A percentile compares a stretch with the other conserved stretches of the same genome.
phyloP scores from a whole-genome alignment of 2,888 invertebrate genomes.

The Odontocerum albicorne region DNA sequence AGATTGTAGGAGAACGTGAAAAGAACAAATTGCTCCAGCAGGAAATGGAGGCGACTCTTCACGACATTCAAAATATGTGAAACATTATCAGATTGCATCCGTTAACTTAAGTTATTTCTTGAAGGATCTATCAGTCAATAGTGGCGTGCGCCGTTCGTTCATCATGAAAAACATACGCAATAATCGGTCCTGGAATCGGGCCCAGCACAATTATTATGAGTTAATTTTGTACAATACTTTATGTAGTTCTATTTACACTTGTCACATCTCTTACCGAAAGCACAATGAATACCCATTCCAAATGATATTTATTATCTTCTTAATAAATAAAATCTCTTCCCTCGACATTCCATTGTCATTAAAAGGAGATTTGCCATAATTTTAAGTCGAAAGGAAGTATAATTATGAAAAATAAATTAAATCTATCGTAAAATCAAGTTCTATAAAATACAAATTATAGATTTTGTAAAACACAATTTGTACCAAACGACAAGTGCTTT shows the following conservation, averaged over 20 bases:
- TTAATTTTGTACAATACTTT: constrained; percentile 12
- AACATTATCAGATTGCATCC: constrained; percentile 42
- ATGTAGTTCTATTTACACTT: constrained; percentile 11
- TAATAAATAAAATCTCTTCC: constrained; percentile 17
- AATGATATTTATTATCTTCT: constrained; percentile 28
- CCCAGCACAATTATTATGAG: constrained; percentile 5
- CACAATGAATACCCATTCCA: constrained; percentile 29
- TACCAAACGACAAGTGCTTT: constrained; percentile 3
- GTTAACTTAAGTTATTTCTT: constrained; percentile 27
- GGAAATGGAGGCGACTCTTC: constrained; percentile 98
- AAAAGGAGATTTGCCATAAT: constrained; percentile 29
- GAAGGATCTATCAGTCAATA: no score
- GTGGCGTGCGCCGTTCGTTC: not conserved
- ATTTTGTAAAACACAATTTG: not conserved
- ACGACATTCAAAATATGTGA: constrained; percentile 99
- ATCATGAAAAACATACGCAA: no score
- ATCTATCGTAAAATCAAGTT: constrained; percentile 5
- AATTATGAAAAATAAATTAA: not conserved
- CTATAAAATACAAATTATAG: constrained; percentile 8
- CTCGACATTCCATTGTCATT: constrained; percentile 2
- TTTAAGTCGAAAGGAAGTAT: constrained; percentile 24
- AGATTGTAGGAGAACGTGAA: constrained; percentile 90
- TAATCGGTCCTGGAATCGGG: no score
- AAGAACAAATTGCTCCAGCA: constrained; percentile 96
- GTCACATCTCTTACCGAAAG: constrained; percentile 7